These are phyloP conservation scores for Mongoloraphidia duomilia DNA, from an alignment of 2,888 invertebrate genomes.

Conservation along the genomic window DNA sequence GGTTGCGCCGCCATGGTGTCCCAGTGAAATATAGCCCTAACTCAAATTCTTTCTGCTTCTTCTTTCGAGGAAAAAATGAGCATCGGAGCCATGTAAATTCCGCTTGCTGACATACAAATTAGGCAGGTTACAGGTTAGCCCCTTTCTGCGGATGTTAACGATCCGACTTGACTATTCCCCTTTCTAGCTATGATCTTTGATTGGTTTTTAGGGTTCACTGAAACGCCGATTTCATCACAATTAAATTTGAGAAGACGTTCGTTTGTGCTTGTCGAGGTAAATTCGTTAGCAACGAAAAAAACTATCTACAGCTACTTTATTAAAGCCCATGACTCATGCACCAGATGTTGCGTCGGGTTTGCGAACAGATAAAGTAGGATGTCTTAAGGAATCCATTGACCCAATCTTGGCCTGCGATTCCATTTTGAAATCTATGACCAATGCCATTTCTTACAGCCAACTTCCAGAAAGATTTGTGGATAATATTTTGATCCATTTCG, in stretches of 20 bases:
- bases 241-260: too few species aligned
- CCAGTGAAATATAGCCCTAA: too few species aligned
- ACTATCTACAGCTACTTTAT: not conserved
- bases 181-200: too few species aligned
- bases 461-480: too few species aligned
- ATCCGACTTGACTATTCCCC: too few species aligned
- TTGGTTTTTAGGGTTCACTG: too few species aligned
- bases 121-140: not conserved
- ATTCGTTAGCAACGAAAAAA: not conserved
- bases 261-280: not conserved
- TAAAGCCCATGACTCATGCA: not conserved
- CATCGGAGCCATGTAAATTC: constrained; percentile 22
- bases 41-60: constrained; percentile 19
- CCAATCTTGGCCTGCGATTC: constrained; percentile 39
- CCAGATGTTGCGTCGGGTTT: not conserved
- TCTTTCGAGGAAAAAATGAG: constrained; percentile 23
- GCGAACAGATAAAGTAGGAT: constrained; percentile 17
- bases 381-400: constrained; percentile 35
- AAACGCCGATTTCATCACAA: too few species aligned
- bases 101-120: too few species aligned
- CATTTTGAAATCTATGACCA: constrained; percentile 34
- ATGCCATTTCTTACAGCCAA: constrained; percentile 34
- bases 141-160: not conserved
- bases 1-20: too few species aligned
- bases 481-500: too few species aligned